phyloP scores from a whole-genome alignment of 2,888 invertebrate species.

The Synergus japonicus region DNA sequence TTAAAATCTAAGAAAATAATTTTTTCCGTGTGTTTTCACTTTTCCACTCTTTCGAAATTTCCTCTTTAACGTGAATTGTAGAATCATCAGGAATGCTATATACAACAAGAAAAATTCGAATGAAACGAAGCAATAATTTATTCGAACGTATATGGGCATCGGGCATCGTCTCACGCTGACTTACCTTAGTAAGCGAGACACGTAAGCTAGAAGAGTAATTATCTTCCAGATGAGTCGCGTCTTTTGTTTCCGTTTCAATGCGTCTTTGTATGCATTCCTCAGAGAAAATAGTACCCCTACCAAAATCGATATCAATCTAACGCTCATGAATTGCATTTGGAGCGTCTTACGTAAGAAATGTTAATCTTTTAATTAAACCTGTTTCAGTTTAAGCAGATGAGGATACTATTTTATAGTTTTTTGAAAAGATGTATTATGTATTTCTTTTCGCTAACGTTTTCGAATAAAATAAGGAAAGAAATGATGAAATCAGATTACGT shows the following conservation, averaged over 20 bases:
- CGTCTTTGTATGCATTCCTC: neutral
- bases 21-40: too few species aligned
- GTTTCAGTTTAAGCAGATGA: too few species aligned
- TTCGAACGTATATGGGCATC: constrained; percentile 14
- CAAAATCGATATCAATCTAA: constrained; percentile 10
- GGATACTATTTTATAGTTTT: too few species aligned
- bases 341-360: neutral
- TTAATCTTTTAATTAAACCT: neutral
- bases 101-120: neutral
- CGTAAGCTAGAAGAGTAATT: constrained; percentile 31
- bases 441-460: too few species aligned
- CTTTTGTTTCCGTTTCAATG: constrained; percentile 13
- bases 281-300: neutral
- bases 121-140: constrained; percentile 12
- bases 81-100: neutral
- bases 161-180: neutral
- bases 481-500: neutral
- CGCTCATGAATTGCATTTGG: neutral
- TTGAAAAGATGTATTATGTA: too few species aligned
- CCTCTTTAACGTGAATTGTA: neutral
- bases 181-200: constrained; percentile 14
- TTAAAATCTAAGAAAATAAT: too few species aligned
- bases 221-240: constrained; percentile 31
- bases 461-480: neutral
- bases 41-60: neutral